phyloP scores from a whole-genome alignment of 2,797 vertebrate species.

The Fistularia tabacaria region DNA sequence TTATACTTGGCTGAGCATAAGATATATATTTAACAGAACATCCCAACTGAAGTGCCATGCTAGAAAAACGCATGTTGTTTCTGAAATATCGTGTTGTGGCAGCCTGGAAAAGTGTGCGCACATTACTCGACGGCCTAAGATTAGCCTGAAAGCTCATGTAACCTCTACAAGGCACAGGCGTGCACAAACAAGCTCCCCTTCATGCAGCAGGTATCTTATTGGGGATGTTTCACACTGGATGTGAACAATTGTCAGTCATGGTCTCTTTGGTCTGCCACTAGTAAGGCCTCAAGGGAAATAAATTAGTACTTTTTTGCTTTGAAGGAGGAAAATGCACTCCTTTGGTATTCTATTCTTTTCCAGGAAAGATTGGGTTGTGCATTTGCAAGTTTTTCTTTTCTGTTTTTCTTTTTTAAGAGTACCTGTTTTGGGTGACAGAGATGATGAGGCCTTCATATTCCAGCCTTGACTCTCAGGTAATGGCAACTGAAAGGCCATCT shows the following conservation, averaged over 20 bases:
- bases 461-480: neutral
- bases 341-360: neutral
- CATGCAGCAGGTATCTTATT: conserved; percentile 5
- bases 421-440: neutral
- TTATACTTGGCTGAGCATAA: too few relatives aligned
- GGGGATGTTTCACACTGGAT: conserved; percentile 13
- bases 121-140: conserved; percentile 63
- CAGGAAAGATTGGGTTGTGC: neutral
- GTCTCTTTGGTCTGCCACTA: conserved; percentile 5
- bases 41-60: too few relatives aligned
- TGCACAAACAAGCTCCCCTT: conserved; percentile 40
- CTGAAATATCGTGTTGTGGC: conserved; percentile 50
- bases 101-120: conserved; percentile 44
- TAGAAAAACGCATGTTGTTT: conserved; percentile 21
- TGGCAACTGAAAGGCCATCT: neutral
- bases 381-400: too few relatives aligned
- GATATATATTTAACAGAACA: too few relatives aligned
- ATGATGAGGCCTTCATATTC: neutral
- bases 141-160: conserved; percentile 68
- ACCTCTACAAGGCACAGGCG: conserved; percentile 37
- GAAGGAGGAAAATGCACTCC: too few relatives aligned
- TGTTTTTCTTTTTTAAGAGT: neutral
- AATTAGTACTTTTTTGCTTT: too few relatives aligned
- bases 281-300: too few relatives aligned
- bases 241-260: neutral